Conservation (phyloP, 1,140 invertebrate genomes). For the Bombus pyrosoma region DNA sequence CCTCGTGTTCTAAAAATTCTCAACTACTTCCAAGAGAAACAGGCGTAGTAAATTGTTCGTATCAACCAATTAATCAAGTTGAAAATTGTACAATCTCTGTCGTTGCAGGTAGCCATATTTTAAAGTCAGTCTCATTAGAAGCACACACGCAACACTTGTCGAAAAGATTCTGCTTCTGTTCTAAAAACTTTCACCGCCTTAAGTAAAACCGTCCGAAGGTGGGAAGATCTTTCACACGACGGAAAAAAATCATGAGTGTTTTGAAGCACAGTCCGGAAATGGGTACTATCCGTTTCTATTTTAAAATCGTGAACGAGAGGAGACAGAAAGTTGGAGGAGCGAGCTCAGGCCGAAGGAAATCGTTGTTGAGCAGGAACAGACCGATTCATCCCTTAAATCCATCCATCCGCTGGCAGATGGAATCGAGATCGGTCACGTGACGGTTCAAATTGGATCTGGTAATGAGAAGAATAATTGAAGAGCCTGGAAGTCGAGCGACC, state of each 20-base stretch:
- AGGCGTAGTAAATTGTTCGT: background rate
- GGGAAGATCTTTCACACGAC: background rate
- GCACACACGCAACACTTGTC: background rate
- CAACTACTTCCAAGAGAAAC: background rate
- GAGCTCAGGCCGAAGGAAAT: background rate
- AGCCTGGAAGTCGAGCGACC: background rate
- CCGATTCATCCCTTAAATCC: conserved; percentile 46
- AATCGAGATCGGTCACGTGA: conserved; percentile 37
- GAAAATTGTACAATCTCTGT: background rate
- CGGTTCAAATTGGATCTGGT: conserved; percentile 36
- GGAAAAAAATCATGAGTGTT: background rate
- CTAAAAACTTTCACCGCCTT: background rate
- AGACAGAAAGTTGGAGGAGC: conserved; percentile 5
- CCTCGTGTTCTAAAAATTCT: background rate
- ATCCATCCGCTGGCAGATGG: conserved; percentile 33
- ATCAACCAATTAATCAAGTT: background rate
- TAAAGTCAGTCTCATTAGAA: background rate
- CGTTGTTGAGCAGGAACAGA: conserved; percentile 18
- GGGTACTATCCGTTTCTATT: conserved; percentile 51
- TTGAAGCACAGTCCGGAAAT: conserved; percentile 19
- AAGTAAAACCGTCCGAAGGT: background rate
- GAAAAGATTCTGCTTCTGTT: background rate
- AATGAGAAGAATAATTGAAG: conserved; percentile 53
- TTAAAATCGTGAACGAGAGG: conserved; percentile 38
- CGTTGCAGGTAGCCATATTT: background rate